Evolutionary conservation across 2,113 vertebrate species (phyloP).

Genomic region (Litocranius walleri): DNA sequence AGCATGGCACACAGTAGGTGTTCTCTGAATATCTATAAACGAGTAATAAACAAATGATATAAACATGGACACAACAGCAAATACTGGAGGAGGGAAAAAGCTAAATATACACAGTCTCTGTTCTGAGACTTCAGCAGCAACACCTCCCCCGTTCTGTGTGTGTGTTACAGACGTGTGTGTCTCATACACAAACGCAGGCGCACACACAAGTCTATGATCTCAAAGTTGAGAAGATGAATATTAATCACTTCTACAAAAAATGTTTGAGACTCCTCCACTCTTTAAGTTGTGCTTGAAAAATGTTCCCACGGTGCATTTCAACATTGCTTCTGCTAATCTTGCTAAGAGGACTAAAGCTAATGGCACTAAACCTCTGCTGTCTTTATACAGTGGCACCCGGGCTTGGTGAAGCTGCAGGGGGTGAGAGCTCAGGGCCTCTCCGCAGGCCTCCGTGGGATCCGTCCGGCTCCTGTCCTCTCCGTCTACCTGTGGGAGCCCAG

Average conservation of each 20-base stretch:
- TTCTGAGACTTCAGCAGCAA: too few relatives aligned
- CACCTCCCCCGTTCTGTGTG: background rate
- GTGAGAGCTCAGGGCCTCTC: background rate
- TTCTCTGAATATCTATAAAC: background rate
- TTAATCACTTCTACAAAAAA: background rate
- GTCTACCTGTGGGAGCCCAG: background rate
- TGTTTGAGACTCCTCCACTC: background rate
- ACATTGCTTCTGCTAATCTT: background rate
- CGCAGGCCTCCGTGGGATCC: accelerated
- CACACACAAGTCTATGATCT: background rate
- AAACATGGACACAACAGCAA: background rate
- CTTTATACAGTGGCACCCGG: accelerated
- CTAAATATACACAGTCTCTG: background rate
- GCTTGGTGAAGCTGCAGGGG: background rate
- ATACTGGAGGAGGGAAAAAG: background rate
- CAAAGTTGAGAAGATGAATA: background rate
- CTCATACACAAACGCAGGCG: accelerated
- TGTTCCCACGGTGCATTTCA: background rate
- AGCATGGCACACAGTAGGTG: background rate
- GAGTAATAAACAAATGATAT: background rate
- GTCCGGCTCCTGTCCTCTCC: accelerated
- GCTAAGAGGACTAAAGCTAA: background rate
- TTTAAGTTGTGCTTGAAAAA: background rate
- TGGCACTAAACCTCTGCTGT: background rate
- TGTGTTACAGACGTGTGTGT: background rate